A percentile compares a stretch with the other conserved stretches of the same genome.
Conservation (phyloP, 2,888 invertebrate genomes). For the Gasteruption jaculator region DNA sequence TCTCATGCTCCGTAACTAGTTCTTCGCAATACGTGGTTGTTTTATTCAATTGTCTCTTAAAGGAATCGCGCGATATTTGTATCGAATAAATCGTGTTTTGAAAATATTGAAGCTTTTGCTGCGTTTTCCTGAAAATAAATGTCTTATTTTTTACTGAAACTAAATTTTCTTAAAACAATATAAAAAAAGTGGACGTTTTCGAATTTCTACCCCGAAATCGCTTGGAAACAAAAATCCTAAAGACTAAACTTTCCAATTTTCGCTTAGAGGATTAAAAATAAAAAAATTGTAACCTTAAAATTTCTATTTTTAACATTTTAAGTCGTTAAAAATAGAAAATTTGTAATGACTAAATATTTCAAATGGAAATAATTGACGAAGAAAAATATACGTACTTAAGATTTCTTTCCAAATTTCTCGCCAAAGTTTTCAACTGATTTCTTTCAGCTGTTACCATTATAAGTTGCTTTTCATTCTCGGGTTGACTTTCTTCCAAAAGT, state of each 20-base stretch:
- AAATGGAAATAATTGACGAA: no score
- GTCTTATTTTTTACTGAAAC: conserved; percentile 3
- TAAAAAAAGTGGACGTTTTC: no score
- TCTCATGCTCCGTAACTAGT: conserved; percentile 55
- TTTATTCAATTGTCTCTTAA: conserved; percentile 55
- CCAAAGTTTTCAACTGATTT: conserved; percentile 54
- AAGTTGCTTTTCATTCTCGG: conserved; percentile 54
- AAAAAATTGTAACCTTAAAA: no score
- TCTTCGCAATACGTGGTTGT: conserved; percentile 56
- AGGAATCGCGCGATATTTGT: conserved; percentile 54
- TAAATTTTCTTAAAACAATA: background rate
- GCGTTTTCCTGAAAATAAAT: conserved; percentile 46
- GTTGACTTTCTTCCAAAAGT: conserved; percentile 52
- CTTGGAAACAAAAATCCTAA: no score
- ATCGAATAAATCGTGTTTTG: conserved; percentile 52
- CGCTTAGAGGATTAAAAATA: background rate
- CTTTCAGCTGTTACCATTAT: conserved; percentile 50
- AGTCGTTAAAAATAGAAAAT: no score
- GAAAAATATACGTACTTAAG: conserved; percentile 55
- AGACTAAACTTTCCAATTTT: no score
- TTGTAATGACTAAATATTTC: background rate
- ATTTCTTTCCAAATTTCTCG: conserved; percentile 57
- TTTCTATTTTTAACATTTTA: no score
- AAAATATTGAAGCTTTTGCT: conserved; percentile 51
- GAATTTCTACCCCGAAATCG: no score